Evolutionary conservation across 2,888 invertebrate species (phyloP).

Genomic region (Lasioglossum figueresi): DNA sequence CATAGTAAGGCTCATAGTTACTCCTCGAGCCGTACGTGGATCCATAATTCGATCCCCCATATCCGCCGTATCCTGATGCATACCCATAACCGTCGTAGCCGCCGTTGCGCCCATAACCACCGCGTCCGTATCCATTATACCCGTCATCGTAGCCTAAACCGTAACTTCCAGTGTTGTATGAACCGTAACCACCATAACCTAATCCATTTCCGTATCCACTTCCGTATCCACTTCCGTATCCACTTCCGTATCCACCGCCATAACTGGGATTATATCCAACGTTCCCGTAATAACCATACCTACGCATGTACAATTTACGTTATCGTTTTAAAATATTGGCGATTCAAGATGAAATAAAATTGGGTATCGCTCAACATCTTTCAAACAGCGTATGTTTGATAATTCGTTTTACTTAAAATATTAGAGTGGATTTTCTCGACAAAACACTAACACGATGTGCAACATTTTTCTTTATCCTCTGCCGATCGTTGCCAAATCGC

Average conservation of each 20-base stretch:
- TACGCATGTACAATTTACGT: slow-evolving; percentile 43
- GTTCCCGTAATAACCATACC: slow-evolving; percentile 72
- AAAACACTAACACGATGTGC: not conserved
- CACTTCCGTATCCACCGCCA: slow-evolving; percentile 35
- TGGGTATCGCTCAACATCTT: no score
- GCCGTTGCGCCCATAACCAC: slow-evolving; percentile 63
- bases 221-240: slow-evolving; percentile 51
- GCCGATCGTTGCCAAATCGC: not conserved
- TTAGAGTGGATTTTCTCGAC: not conserved
- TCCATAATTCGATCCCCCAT: slow-evolving; percentile 79
- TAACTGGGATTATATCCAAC: slow-evolving; percentile 42
- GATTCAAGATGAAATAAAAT: no score
- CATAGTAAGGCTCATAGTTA: slow-evolving; percentile 61
- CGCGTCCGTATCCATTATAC: slow-evolving; percentile 56
- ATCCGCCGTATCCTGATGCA: slow-evolving; percentile 86
- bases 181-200: slow-evolving; percentile 43
- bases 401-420: not conserved
- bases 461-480: not conserved
- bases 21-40: slow-evolving; percentile 53
- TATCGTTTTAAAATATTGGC: not conserved
- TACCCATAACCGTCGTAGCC: slow-evolving; percentile 61
- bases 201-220: slow-evolving; percentile 53
- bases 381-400: no score
- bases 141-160: slow-evolving; percentile 61
- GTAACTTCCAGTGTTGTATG: slow-evolving; percentile 38